Evolutionary conservation across 2,888 invertebrate species (phyloP), one percentile per base, ranked within the genome.

Genomic region (Chrysolina americana): DNA sequence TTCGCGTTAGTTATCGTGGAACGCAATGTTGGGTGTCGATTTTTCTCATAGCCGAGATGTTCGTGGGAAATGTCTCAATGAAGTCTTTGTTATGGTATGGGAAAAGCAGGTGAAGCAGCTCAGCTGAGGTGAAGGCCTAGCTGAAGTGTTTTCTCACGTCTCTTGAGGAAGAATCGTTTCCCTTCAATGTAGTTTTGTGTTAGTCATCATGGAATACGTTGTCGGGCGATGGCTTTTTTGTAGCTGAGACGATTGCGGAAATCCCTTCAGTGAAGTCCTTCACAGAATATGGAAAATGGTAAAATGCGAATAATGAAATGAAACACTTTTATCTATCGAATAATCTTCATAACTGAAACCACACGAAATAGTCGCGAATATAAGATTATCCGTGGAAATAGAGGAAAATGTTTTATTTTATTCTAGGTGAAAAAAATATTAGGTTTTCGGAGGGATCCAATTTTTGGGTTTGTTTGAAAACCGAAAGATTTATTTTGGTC

Each of bases 201-300:
- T 64, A 70, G 70, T 64, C 9, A 70, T 70, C 70, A 64, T 64
- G 50, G 48, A 41, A 47, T 15, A 41, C 19, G 36, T 36, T 10
- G 44, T 19, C 11, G 41, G 21, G 41, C 4, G 23, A 65, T 19
- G 11, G 6, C 11, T 17, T 65, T 65, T 41, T 3, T 3, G 15
- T 47, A 15, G 47, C 13, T 47, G n/a, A 47, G 6, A 6, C 15
- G n/a, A 47, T 47, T 47, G 47, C 2, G 47, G n/a, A n/a, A 47
- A 47, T 15, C 15, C 0, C n/a, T 47, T 47, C 47, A n/a, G 6
- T n/a, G n/a, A 47, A 15, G 13, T 8, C n/a, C 0, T 47, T 47
- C 47, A 47, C n/a, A 6, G 2, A 47, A 36, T 36, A 8, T 36
- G 47, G 47, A 15, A n/a, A n/a, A 15, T 13, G 2, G 8, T 10